Conservation (phyloP, 2,888 invertebrate species). For the Andrena chrysosceles region DNA sequence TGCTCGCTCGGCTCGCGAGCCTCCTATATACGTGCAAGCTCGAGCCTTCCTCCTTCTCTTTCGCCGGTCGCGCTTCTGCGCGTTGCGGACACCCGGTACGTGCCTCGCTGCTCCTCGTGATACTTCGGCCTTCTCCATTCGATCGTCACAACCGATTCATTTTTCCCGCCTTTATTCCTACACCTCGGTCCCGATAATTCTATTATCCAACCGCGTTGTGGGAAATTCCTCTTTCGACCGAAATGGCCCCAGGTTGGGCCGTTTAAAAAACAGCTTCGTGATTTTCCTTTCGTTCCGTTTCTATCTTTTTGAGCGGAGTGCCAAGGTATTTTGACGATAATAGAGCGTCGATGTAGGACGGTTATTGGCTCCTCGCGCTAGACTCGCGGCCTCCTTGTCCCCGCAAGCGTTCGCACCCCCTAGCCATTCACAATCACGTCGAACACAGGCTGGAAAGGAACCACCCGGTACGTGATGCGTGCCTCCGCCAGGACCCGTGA, state of each 20-base stretch:
- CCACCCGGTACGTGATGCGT: slow-evolving; percentile 51
- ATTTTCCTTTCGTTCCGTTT: not conserved
- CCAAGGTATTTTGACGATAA: slow-evolving; percentile 22
- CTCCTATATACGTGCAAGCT: slow-evolving; percentile 71
- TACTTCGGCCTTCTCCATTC: slow-evolving; percentile 52
- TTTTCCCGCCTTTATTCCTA: slow-evolving; percentile 21
- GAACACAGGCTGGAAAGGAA: not conserved
- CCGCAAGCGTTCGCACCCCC: not conserved
- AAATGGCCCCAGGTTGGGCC: not conserved
- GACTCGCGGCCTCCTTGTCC: slow-evolving; percentile 23
- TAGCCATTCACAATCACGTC: slow-evolving; percentile 27
- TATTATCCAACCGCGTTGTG: not conserved
- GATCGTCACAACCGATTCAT: slow-evolving; percentile 24
- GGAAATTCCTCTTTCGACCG: not conserved
- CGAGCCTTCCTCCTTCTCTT: slow-evolving; percentile 62
- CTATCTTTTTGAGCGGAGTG: not conserved
- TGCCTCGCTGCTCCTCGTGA: slow-evolving; percentile 50
- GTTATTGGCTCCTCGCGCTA: slow-evolving; percentile 51
- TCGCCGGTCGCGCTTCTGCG: slow-evolving; percentile 50
- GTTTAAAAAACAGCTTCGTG: not conserved
- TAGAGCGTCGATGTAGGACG: slow-evolving; percentile 48
- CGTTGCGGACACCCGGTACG: slow-evolving; percentile 65
- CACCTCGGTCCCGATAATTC: not conserved
- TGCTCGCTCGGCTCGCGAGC: slow-evolving; percentile 66
- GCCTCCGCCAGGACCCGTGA: slow-evolving; percentile 16